These are phyloP conservation scores for Porites divaricata DNA, from an alignment of 92 coral and sea anemone species.

Conservation along the genomic window DNA sequence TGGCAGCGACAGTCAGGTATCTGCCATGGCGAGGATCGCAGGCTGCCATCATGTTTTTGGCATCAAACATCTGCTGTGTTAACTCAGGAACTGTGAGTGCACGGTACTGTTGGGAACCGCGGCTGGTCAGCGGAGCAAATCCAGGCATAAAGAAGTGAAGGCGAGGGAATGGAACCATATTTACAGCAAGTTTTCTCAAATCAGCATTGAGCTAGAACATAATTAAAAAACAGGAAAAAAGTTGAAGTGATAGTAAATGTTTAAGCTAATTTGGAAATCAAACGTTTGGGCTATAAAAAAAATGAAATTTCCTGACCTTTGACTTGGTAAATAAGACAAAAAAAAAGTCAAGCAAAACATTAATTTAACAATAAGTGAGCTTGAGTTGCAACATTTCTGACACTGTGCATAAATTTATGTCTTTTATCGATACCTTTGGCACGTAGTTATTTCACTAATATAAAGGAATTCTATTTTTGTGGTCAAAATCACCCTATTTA, in stretches of 20 bases:
- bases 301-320: too few relatives aligned
- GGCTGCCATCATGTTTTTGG: slow-evolving; percentile 99
- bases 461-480: neutral
- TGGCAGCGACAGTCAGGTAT: slow-evolving; percentile 98
- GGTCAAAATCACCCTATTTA: neutral
- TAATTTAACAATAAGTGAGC: too few relatives aligned
- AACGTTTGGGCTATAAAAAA: too few relatives aligned
- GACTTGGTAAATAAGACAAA: too few relatives aligned
- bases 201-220: slow-evolving; percentile 83
- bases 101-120: slow-evolving; percentile 98
- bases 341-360: too few relatives aligned
- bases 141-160: slow-evolving; percentile 99
- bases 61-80: slow-evolving; percentile 99
- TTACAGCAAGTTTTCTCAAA: slow-evolving; percentile 95
- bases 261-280: too few relatives aligned
- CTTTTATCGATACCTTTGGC: too few relatives aligned
- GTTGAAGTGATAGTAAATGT: neutral
- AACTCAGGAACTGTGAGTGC: slow-evolving; percentile 99
- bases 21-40: slow-evolving; percentile 99
- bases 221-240: neutral
- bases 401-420: too few relatives aligned
- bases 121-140: slow-evolving; percentile 97
- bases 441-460: too few relatives aligned
- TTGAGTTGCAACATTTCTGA: too few relatives aligned
- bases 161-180: slow-evolving; percentile 99